A percentile compares a stretch with the other conserved stretches of the same genome.
Conservation (phyloP, 2,888 invertebrate genomes). For the Dioctria linearis region DNA sequence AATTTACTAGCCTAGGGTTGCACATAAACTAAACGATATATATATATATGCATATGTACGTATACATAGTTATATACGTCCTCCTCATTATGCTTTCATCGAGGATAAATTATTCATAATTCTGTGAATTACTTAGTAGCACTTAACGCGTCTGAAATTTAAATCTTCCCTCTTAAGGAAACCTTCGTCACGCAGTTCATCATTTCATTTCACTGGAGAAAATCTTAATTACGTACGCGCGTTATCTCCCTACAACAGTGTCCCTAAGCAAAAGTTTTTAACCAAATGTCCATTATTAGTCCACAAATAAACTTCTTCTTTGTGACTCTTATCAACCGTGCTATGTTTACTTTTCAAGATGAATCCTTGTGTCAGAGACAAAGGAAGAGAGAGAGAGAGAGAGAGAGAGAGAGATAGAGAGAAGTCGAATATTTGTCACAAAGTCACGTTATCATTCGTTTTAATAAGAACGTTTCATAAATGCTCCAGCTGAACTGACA, state of each 20-base stretch:
- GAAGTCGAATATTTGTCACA: too few relatives aligned
- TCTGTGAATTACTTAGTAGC: constrained; percentile 11
- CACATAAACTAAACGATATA: too few relatives aligned
- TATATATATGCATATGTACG: too few relatives aligned
- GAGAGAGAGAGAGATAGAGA: too few relatives aligned
- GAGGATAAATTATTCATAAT: constrained; percentile 30
- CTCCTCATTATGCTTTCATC: not conserved
- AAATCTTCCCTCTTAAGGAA: not conserved
- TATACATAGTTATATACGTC: too few relatives aligned
- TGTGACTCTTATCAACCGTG: constrained; percentile 7
- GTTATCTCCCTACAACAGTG: constrained; percentile 13
- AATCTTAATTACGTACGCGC: constrained; percentile 39
- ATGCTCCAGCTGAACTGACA: not conserved
- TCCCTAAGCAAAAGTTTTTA: not conserved
- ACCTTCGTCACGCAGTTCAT: constrained; percentile 28
- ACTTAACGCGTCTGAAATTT: constrained; percentile 32
- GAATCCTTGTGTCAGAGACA: too few relatives aligned
- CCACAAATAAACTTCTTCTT: constrained; percentile 32
- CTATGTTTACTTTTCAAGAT: not conserved
- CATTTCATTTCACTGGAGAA: constrained; percentile 14
- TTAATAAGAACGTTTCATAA: constrained; percentile 34
- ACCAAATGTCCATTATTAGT: constrained; percentile 22
- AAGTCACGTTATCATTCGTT: constrained; percentile 13
- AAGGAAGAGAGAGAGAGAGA: too few relatives aligned
- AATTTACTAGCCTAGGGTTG: too few relatives aligned